phyloP scores from a whole-genome alignment of 2,113 vertebrate genomes.

The Sebastes schlegelii region DNA sequence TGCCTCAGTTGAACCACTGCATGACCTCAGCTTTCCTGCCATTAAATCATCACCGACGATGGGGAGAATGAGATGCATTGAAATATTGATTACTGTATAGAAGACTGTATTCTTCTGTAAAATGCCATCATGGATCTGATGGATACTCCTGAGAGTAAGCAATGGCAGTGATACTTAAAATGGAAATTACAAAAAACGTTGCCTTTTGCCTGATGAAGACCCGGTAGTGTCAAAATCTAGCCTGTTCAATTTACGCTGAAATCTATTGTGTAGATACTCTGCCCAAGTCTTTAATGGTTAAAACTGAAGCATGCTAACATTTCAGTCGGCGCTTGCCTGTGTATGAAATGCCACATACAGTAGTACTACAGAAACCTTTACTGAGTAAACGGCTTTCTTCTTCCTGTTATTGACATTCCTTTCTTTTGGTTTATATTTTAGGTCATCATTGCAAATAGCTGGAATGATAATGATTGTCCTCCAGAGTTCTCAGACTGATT shows the following conservation, averaged over 20 bases:
- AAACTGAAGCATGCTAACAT: background rate
- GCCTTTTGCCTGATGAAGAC: background rate
- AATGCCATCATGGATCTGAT: background rate
- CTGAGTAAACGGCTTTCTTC: background rate
- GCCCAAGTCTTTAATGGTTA: background rate
- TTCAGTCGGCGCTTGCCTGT: background rate
- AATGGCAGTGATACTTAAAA: background rate
- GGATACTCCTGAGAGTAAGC: background rate
- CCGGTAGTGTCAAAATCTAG: background rate
- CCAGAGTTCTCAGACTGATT: background rate
- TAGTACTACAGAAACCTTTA: background rate
- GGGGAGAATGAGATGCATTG: conserved; percentile 58
- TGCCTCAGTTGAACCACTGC: conserved; percentile 57
- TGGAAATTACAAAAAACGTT: background rate
- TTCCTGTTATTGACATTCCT: background rate
- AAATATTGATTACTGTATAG: conserved; percentile 62
- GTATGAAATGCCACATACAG: background rate
- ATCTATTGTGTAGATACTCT: background rate
- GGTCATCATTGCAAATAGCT: background rate
- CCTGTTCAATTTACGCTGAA: background rate
- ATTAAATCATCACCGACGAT: conserved; percentile 54
- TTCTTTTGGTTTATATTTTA: background rate
- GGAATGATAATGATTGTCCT: background rate
- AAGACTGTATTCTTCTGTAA: conserved; percentile 18
- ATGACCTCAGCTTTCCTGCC: conserved; percentile 58